These are phyloP conservation scores for Heliornis fulica DNA, from an alignment of 2,113 vertebrate genomes.

Conservation along the genomic window DNA sequence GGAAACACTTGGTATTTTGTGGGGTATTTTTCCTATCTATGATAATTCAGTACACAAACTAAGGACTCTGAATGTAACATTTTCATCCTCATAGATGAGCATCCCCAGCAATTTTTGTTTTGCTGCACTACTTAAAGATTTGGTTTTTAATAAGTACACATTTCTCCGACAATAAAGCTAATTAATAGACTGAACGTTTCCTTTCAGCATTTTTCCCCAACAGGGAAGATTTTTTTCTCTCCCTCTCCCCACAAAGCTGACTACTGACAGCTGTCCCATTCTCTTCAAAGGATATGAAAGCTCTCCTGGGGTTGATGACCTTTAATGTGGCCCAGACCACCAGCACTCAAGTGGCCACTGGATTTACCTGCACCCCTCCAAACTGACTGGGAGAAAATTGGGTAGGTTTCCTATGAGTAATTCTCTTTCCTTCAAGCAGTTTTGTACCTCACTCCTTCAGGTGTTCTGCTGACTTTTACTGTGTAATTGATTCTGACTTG, in stretches of 20 bases:
- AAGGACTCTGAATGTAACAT: neutral
- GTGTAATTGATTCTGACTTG: neutral
- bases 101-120: neutral
- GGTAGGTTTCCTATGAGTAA: neutral
- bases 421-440: neutral
- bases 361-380: neutral
- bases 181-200: neutral
- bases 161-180: neutral
- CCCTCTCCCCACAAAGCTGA: neutral
- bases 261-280: neutral
- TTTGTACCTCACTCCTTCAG: neutral
- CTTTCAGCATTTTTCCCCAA: neutral
- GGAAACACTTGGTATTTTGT: neutral
- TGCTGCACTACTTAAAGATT: neutral
- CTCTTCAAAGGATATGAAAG: neutral
- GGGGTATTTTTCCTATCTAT: neutral
- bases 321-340: neutral
- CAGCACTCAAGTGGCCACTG: neutral
- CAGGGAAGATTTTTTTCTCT: neutral
- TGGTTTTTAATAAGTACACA: neutral
- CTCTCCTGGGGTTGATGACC: neutral
- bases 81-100: neutral
- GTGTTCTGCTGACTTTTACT: neutral
- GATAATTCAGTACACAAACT: neutral
- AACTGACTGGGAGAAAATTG: neutral